These are phyloP conservation scores for Varanus salvator DNA, from an alignment of 2,113 vertebrate species.

Conservation along the genomic window DNA sequence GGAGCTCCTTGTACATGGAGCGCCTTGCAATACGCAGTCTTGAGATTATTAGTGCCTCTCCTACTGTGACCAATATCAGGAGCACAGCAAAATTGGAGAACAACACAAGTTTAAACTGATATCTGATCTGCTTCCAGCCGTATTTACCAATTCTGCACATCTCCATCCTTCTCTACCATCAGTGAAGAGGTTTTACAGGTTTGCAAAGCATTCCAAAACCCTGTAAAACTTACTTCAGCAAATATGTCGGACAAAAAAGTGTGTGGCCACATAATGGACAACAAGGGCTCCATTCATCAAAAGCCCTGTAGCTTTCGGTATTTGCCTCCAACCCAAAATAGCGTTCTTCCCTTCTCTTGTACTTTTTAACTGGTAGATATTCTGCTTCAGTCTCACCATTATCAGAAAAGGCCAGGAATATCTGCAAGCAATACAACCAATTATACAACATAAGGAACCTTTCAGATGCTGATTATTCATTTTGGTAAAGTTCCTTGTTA, in stretches of 20 bases:
- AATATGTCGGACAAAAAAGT: neutral
- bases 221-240: neutral
- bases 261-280: neutral
- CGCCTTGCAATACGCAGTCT: no score
- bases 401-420: neutral
- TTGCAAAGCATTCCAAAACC: neutral
- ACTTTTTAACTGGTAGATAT: neutral
- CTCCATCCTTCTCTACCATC: neutral
- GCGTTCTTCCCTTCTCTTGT: neutral
- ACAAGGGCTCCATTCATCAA: no score
- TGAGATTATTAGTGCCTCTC: no score
- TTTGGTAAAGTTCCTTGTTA: conserved; percentile 9
- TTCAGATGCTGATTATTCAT: neutral
- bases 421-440: neutral
- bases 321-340: neutral
- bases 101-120: neutral
- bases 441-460: conserved; percentile 36
- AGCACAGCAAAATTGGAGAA: neutral
- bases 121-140: neutral
- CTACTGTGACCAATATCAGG: neutral
- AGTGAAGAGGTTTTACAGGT: neutral
- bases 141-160: neutral
- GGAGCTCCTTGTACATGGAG: no score
- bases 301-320: neutral
- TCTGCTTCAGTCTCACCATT: neutral